Evolutionary conservation across 1,140 invertebrate species (phyloP).

Genomic region (Whitmania pigra): DNA sequence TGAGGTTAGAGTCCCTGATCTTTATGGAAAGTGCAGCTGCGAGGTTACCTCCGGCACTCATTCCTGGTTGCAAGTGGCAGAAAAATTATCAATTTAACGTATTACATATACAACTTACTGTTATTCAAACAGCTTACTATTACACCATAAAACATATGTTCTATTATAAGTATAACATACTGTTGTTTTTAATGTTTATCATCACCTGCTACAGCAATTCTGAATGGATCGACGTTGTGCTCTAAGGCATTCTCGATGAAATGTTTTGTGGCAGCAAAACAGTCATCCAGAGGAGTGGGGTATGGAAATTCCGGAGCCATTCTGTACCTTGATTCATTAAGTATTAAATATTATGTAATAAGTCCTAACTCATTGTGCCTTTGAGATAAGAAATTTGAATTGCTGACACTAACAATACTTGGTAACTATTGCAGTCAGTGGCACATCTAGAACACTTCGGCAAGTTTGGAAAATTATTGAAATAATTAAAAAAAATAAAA

Average conservation of each 20-base stretch:
- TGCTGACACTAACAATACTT: too few species aligned
- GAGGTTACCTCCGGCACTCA: slow-evolving; percentile 22
- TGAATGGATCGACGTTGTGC: slow-evolving; percentile 20
- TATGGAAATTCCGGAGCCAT: slow-evolving; percentile 26
- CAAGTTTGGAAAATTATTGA: too few species aligned
- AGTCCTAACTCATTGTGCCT: neutral
- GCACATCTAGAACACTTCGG: too few species aligned
- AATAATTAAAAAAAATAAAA: too few species aligned
- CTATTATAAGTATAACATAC: too few species aligned
- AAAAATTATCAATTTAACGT: neutral
- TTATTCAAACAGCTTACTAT: too few species aligned
- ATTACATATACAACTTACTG: too few species aligned
- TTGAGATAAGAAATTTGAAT: too few species aligned
- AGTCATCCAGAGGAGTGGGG: slow-evolving; percentile 24
- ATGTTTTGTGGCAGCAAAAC: slow-evolving; percentile 24
- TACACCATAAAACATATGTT: too few species aligned
- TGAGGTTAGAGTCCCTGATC: slow-evolving; percentile 16
- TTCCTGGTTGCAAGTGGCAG: slow-evolving; percentile 3
- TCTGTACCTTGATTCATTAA: slow-evolving; percentile 20
- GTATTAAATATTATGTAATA: too few species aligned
- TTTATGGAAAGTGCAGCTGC: slow-evolving; percentile 23
- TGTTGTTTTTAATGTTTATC: too few species aligned
- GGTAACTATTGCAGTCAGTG: too few species aligned
- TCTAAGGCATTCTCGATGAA: slow-evolving; percentile 22
- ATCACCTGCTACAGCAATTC: slow-evolving; percentile 24